Conservation (phyloP, 1,140 invertebrate species). For the Batillaria attramentaria region DNA sequence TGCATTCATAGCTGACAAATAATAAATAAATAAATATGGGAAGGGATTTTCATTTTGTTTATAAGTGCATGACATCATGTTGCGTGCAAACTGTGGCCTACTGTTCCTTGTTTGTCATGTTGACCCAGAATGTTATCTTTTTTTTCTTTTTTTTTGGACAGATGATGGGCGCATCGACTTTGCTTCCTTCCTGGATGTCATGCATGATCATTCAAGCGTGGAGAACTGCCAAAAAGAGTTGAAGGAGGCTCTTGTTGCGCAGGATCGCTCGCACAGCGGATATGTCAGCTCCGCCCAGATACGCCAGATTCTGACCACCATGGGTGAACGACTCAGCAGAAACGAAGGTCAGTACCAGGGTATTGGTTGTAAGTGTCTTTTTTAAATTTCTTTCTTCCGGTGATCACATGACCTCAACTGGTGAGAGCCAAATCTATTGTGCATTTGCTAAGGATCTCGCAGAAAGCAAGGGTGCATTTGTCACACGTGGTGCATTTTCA, state of each 20-base stretch:
- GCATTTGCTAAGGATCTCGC: not conserved
- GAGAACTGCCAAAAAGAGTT: constrained; percentile 93
- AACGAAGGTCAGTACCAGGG: constrained; percentile 82
- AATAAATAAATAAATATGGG: no score
- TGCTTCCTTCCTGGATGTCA: constrained; percentile 94
- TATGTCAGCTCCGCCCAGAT: constrained; percentile 87
- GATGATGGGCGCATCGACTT: constrained; percentile 93
- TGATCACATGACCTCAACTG: not conserved
- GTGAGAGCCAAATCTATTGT: not conserved
- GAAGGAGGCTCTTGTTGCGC: constrained; percentile 89
- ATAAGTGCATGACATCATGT: no score
- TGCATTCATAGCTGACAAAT: no score
- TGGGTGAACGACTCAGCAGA: constrained; percentile 92
- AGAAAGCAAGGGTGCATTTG: no score
- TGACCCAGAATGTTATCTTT: not conserved
- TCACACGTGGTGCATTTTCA: no score
- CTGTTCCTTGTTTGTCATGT: no score
- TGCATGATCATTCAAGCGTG: constrained; percentile 89
- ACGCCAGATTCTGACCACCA: constrained; percentile 88
- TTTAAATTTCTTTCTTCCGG: not conserved
- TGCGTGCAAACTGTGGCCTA: no score
- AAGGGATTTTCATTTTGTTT: no score
- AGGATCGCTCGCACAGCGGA: constrained; percentile 83
- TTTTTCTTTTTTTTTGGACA: no score
- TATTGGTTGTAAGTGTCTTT: not conserved